Base-by-base conservation (phyloP, 2,113 vertebrate species). In the Beaufortia kweichowensis region DNA sequence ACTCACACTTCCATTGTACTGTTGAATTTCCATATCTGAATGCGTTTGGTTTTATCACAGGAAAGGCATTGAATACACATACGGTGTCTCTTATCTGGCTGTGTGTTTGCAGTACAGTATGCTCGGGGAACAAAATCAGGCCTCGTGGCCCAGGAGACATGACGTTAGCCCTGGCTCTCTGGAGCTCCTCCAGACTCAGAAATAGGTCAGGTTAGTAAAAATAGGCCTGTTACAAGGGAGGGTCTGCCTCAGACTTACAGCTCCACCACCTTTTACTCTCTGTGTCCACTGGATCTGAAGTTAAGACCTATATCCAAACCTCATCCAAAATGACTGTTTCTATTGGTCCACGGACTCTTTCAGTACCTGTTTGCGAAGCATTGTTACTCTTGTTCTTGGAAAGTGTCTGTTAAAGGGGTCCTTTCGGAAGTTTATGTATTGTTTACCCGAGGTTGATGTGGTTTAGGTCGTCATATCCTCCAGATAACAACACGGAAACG, bases 161-260 rank as follows among this genome's bases (percentile, higher is more conserved):
- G 72, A 79, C 59, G 57, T 75, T 79, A 79, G 63, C 61, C 46
- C 35, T 48, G 39, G 28, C 43, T 65, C 48, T 56, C 71, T 77
- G 73, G 35, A 43, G 63, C 75, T 24, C 23, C 53, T 77, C 77
- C 72, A 79, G 76, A 69, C 35, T 59, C 57, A 64, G 62, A 81
- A 84, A 76, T 82, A 79, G 79, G 80, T 77, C 83, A 84, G 62
- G 21, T 69, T 70, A 70, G 61, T 79, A 75, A 78, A 81, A 81
- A 72, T 69, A 67, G 76, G 59, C 64, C 59, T 39, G 24, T 26
- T 41, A 62, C 21, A 29, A 33, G 26, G 56, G 48, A 41, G 75
- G 26, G 74, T 62, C 35, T 70, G 69, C 69, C 11, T 4, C 43
- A 48, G 57, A 24, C 9, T 59, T 21, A 28, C 6, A 33, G 4